Base-by-base conservation (phyloP, 2,113 vertebrate genomes). In the Stegostoma tigrinum region DNA sequence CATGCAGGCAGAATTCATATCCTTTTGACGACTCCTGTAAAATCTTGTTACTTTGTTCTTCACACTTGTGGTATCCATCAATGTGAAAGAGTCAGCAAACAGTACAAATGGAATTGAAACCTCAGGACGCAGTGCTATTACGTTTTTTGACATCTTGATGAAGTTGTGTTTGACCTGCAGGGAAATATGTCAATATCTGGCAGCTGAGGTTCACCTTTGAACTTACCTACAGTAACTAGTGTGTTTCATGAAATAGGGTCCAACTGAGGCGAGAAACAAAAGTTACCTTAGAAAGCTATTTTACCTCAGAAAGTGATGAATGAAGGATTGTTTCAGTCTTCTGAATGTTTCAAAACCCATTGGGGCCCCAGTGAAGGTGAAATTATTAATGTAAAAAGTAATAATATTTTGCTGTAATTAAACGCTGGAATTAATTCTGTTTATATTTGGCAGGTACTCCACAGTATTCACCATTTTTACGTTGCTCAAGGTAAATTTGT, bases 111-210 rank as follows among this genome's bases (percentile, higher is more conserved):
- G 94, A 95, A 95, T 95, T 95, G 94, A 95, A 95, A 52, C 94
- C 94, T 95, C 68, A 27, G 68, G 94, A 75, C 94, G 34, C 94
- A 95, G 45, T 52, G 38, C 94, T 95, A 95, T 95, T 95, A 95
- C 68, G 48, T 72, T 95, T 95, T 70, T 95, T 95, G 94, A 95
- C 94, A 95, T 95, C 94, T 95, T 95, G 94, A 95, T 95, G 67
- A 72, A 95, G 94, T 72, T 95, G 68, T 95, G 94, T 95, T 95
- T 95, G 67, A 95, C 68, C 94, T 95, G 94, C 94, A 95, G 94
- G 94, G 68, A 95, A 95, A 95, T 95, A 48, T 72, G 94, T 68
- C 93, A 72, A 72, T 95, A 27, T 95, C 68, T 72, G 67, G 66
- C 94, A 72, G 68, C 67, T 52, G 67, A 48, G 17, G 67, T 95